Percentiles rank a stretch among this genome's conserved stretches.
Conservation (phyloP, 2,113 vertebrate species). For the Channa maculata region DNA sequence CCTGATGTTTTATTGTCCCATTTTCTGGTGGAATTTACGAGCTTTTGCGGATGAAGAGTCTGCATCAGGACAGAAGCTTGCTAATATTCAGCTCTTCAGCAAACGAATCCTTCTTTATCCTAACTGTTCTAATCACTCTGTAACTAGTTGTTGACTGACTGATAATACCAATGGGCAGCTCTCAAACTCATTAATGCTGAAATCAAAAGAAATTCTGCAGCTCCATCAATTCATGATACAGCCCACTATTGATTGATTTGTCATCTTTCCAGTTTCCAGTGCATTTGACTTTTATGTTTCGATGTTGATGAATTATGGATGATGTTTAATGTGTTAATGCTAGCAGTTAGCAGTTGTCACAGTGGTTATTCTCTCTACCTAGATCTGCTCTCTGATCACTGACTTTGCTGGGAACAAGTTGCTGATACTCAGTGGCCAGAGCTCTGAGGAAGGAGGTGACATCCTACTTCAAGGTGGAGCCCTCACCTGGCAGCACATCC, state of each 20-base stretch:
- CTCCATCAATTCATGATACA: neutral
- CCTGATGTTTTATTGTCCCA: too few species aligned
- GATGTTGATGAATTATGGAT: neutral
- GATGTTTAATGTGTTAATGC: neutral
- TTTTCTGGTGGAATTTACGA: too few species aligned
- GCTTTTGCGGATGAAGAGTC: too few species aligned
- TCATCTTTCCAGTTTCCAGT: too few species aligned
- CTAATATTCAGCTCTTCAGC: too few species aligned
- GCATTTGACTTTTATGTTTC: neutral
- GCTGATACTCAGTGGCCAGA: constrained; percentile 92
- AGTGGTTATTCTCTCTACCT: constrained; percentile 15
- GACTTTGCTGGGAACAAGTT: constrained; percentile 89
- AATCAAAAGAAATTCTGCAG: neutral
- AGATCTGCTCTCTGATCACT: constrained; percentile 91
- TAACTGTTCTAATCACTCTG: neutral
- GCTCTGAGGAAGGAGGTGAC: constrained; percentile 90
- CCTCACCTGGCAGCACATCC: constrained; percentile 89
- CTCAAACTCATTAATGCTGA: neutral
- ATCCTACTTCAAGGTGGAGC: constrained; percentile 89
- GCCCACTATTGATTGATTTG: neutral
- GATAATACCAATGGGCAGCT: neutral
- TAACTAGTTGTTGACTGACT: neutral
- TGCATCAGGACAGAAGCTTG: too few species aligned
- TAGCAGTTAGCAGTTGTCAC: neutral
- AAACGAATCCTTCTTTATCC: too few species aligned